phyloP scores from a whole-genome alignment of 2,888 invertebrate genomes.

The Drosophila mercatorum region DNA sequence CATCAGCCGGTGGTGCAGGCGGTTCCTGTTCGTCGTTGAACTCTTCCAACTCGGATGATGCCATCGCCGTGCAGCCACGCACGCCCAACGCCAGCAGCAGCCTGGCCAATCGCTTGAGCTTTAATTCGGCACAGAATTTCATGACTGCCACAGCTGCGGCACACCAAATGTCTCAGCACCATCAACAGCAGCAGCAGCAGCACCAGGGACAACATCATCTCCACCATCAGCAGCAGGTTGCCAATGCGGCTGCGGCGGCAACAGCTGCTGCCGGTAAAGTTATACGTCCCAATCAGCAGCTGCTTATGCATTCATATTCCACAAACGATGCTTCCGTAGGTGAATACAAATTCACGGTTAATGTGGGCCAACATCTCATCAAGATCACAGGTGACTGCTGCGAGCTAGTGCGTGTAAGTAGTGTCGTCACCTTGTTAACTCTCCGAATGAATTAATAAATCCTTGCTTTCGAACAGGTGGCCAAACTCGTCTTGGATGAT shows the following conservation, averaged over 20 bases:
- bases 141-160: conserved; percentile 82
- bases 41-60: conserved; percentile 88
- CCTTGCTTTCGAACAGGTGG: conserved; percentile 86
- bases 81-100: conserved; percentile 73
- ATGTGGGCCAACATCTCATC: conserved; percentile 92
- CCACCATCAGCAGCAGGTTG: conserved; percentile 57
- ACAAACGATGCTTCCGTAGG: conserved; percentile 93
- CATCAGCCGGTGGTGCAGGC: conserved; percentile 84
- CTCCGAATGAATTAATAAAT: not conserved
- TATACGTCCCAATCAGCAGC: conserved; percentile 83
- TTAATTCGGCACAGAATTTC: conserved; percentile 83
- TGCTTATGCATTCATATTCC: conserved; percentile 91
- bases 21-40: conserved; percentile 92
- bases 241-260: conserved; percentile 68
- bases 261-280: conserved; percentile 83
- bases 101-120: conserved; percentile 82
- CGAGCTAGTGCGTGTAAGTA: conserved; percentile 92
- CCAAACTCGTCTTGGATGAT: conserved; percentile 94
- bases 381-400: conserved; percentile 94
- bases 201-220: conserved; percentile 59
- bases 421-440: not conserved
- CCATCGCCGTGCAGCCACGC: conserved; percentile 75
- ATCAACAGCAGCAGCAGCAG: conserved; percentile 63
- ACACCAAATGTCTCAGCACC: conserved; percentile 72
- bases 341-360: conserved; percentile 95